These are phyloP conservation scores for Hyposoter dolosus DNA, from an alignment of 2,888 invertebrate genomes.

Conservation along the genomic window DNA sequence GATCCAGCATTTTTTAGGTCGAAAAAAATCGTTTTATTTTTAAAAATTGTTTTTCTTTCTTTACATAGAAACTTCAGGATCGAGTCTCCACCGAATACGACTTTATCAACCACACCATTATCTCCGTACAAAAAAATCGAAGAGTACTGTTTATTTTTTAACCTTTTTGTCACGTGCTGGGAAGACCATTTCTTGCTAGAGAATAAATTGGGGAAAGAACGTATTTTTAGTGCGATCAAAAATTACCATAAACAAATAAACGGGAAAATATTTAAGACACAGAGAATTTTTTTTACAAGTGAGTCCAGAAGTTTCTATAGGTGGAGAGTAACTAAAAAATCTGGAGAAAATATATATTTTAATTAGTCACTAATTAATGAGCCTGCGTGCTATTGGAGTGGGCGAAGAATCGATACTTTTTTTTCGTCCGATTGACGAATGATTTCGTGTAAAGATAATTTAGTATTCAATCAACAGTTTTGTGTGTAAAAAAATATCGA, in stretches of 20 bases:
- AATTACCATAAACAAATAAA: neutral
- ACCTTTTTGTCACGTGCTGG: too few species aligned
- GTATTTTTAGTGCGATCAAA: neutral
- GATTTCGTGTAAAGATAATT: neutral
- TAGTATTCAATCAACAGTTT: neutral
- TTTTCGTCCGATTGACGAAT: neutral
- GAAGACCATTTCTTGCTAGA: neutral
- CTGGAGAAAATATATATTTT: neutral
- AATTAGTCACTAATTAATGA: slow-evolving; percentile 8
- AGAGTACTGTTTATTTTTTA: neutral
- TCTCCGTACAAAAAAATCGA: neutral
- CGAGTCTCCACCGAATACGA: too few species aligned
- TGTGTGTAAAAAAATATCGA: neutral
- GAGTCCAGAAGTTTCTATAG: too few species aligned
- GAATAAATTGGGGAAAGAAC: neutral
- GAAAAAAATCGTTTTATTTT: neutral
- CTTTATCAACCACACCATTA: neutral
- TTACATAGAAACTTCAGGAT: neutral
- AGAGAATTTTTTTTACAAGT: neutral
- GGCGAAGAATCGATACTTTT: neutral
- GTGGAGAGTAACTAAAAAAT: neutral
- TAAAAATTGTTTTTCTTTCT: neutral
- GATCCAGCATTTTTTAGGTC: neutral
- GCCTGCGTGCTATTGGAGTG: neutral
- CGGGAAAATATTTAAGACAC: neutral